Base-by-base conservation (phyloP, 2,113 vertebrate species). In the Strix aluco region DNA sequence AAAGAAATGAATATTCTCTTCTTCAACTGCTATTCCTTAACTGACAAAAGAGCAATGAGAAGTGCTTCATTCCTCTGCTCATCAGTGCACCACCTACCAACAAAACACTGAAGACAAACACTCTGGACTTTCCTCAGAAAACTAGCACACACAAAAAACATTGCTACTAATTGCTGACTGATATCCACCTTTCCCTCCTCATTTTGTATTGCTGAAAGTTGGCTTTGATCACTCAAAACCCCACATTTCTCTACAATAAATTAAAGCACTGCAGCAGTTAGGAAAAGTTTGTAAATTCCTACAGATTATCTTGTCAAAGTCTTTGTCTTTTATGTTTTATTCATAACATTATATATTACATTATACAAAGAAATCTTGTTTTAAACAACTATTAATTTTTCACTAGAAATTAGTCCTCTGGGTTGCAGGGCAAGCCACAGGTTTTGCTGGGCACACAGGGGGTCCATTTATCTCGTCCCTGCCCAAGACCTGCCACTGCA, bases 1-100 rank as follows among this genome's bases (percentile, higher is more conserved):
- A 86, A 84, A 96, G 80, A 94, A 92, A 86, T 42, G 73, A 89
- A 46, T 85, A 81, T 81, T 96, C 29, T 88, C 25, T 71, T 90
- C 83, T 81, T 32, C 55, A 84, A 61, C 70, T 91, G 72, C 70
- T 74, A 29, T 46, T 89, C 70, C 57, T 79, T 79, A 72, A 47
- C 77, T 79, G 73, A 71, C 47, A 95, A 93, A 96, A 90, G 52
- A 52, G 22, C 72, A 89, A 7, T 6, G 55, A 71, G 72, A 81
- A 95, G 54, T 51, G 49, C 46, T 82, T 92, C 66, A 30, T 87
- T 94, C 71, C 54, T 91, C 61, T 79, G 52, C 73, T 96, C 30
- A 81, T 81, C 81, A 55, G 3, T 34, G 65, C 25, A 94, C 69
- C 69, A 81, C 34, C 19, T 47, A 86, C 83, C 38, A 94, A 72